These are phyloP conservation scores for Cheumatopsyche charites DNA, from an alignment of 1,140 invertebrate species.

Conservation along the genomic window DNA sequence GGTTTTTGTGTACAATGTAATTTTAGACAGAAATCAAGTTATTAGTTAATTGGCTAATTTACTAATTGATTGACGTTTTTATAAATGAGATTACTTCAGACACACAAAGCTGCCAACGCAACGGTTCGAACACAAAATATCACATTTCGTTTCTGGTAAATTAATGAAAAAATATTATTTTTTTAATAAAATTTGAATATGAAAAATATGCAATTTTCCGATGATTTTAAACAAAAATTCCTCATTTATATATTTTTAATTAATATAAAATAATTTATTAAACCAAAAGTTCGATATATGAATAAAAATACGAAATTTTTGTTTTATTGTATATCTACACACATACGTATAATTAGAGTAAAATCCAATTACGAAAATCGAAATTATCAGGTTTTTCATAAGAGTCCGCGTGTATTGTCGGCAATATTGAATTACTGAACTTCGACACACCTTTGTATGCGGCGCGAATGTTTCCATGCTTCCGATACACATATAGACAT, in stretches of 20 bases:
- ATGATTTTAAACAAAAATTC: too few species aligned
- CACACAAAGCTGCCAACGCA: not conserved
- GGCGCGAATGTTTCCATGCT: slow-evolving; percentile 30
- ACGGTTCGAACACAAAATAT: slow-evolving; percentile 23
- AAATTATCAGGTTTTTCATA: slow-evolving; percentile 21
- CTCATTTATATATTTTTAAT: too few species aligned
- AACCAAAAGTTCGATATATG: too few species aligned
- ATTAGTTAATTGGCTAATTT: slow-evolving; percentile 50
- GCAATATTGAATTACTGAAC: slow-evolving; percentile 44
- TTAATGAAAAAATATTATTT: not conserved
- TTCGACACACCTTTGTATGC: slow-evolving; percentile 47
- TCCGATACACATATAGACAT: slow-evolving; percentile 29
- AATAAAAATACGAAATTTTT: too few species aligned
- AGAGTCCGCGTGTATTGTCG: slow-evolving; percentile 11
- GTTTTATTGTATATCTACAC: too few species aligned
- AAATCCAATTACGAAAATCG: not conserved
- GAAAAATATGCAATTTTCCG: too few species aligned
- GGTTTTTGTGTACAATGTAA: slow-evolving; percentile 19
- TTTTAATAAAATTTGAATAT: too few species aligned
- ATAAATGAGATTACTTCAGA: slow-evolving; percentile 44
- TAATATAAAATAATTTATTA: too few species aligned
- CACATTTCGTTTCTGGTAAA: slow-evolving; percentile 4
- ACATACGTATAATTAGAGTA: too few species aligned
- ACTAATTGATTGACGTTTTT: slow-evolving; percentile 50
- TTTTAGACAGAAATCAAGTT: slow-evolving; percentile 47